phyloP scores from a whole-genome alignment of 2,888 invertebrate genomes.

The Lumbricus terrestris region DNA sequence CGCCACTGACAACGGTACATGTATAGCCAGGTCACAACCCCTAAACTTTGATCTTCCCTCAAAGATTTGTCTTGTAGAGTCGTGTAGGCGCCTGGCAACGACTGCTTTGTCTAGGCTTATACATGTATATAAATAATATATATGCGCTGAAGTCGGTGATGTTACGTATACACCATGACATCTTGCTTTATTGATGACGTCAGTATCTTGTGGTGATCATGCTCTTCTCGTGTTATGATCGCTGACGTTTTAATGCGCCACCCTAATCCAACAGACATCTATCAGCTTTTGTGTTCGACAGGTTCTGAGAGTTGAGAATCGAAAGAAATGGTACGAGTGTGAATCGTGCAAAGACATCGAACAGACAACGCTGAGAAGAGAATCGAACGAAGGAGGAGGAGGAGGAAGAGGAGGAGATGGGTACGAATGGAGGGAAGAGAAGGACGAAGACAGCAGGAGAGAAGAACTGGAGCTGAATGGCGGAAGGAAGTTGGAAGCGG shows the following conservation, averaged over 20 bases:
- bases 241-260: background rate
- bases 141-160: too few species aligned
- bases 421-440: background rate
- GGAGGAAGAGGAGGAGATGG: background rate
- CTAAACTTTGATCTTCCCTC: too few species aligned
- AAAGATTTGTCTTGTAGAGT: too few species aligned
- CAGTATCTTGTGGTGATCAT: background rate
- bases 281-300: background rate
- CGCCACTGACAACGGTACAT: too few species aligned
- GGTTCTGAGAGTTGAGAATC: conserved; percentile 7
- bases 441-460: background rate
- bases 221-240: too few species aligned
- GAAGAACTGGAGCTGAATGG: background rate
- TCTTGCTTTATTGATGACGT: background rate
- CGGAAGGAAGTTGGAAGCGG: background rate
- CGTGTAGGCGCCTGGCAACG: too few species aligned
- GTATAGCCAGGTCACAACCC: too few species aligned
- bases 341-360: background rate
- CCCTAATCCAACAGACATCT: too few species aligned
- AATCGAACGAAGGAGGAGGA: background rate
- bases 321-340: conserved; percentile 8
- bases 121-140: too few species aligned
- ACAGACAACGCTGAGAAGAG: background rate
- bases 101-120: background rate
- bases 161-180: background rate